Evolutionary conservation across 2,888 invertebrate species (phyloP).

Genomic region (Elysia crispata): DNA sequence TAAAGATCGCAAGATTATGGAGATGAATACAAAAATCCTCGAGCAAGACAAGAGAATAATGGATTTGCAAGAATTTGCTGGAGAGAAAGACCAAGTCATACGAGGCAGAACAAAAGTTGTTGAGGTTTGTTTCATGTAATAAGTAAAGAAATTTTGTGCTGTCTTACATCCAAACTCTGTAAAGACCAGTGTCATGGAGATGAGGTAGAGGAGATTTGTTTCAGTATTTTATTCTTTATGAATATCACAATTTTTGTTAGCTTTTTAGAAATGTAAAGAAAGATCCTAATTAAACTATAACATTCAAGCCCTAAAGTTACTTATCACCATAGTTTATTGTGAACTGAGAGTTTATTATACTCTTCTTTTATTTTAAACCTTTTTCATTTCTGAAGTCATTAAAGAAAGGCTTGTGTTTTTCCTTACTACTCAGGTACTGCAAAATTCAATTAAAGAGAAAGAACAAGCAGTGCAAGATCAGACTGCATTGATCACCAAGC

Average conservation of each 20-base stretch:
- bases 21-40: slow-evolving; percentile 84
- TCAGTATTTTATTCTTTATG: too few species aligned
- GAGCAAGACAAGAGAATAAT: slow-evolving; percentile 87
- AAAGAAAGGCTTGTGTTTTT: background rate
- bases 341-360: too few species aligned
- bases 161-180: too few species aligned
- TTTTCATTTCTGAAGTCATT: background rate
- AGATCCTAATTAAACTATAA: too few species aligned
- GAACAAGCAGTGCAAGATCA: slow-evolving; percentile 67
- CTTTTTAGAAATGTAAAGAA: too few species aligned
- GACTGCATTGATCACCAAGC: slow-evolving; percentile 65
- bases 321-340: too few species aligned
- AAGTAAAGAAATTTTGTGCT: too few species aligned
- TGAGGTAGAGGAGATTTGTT: too few species aligned
- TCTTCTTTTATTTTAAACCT: background rate
- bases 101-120: slow-evolving; percentile 87
- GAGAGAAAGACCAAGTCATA: slow-evolving; percentile 90
- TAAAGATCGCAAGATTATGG: slow-evolving; percentile 83
- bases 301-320: too few species aligned
- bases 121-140: slow-evolving; percentile 64
- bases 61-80: slow-evolving; percentile 88
- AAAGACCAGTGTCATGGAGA: too few species aligned
- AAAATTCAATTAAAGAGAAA: slow-evolving; percentile 68
- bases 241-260: too few species aligned
- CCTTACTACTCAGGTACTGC: slow-evolving; percentile 73